Conservation (phyloP, 2,113 vertebrate species). For the Nettapus auritus region DNA sequence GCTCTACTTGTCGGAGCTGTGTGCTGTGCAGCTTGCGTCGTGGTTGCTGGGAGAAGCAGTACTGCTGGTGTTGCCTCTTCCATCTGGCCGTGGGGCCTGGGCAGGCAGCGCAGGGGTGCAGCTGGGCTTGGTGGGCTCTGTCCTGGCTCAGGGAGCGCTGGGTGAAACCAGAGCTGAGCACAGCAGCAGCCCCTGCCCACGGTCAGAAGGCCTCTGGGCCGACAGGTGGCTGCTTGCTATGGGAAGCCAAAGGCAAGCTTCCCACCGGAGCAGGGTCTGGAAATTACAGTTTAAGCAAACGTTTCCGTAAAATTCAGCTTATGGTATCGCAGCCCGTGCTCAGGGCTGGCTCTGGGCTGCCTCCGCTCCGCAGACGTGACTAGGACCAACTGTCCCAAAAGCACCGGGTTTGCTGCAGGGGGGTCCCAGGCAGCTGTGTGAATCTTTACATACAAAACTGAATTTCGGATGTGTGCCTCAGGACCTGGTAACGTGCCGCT, state of each 20-base stretch:
- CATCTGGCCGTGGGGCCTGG: fast-evolving
- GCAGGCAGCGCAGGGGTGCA: no score
- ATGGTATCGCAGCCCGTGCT: not conserved
- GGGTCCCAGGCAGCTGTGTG: not conserved
- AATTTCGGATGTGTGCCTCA: not conserved
- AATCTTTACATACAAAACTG: not conserved
- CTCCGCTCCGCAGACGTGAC: not conserved
- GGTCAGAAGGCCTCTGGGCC: not conserved
- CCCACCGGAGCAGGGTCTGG: not conserved
- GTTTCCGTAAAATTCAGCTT: not conserved
- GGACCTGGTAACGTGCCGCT: not conserved
- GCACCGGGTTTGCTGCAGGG: not conserved
- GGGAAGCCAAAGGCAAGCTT: not conserved
- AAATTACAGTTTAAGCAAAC: not conserved
- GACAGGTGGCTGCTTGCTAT: fast-evolving
- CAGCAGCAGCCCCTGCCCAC: not conserved
- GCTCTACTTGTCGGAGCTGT: not conserved
- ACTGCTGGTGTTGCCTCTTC: not conserved
- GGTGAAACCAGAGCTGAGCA: fast-evolving
- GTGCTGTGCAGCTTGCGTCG: not conserved
- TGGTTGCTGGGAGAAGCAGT: not conserved
- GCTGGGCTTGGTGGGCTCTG: fast-evolving
- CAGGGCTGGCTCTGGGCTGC: not conserved
- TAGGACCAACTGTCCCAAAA: not conserved
- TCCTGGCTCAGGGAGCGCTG: fast-evolving